Percentiles rank a stretch among this genome's conserved stretches.
phyloP scores from a whole-genome alignment of 2,113 vertebrate species.

The Sminthopsis crassicaudata region DNA sequence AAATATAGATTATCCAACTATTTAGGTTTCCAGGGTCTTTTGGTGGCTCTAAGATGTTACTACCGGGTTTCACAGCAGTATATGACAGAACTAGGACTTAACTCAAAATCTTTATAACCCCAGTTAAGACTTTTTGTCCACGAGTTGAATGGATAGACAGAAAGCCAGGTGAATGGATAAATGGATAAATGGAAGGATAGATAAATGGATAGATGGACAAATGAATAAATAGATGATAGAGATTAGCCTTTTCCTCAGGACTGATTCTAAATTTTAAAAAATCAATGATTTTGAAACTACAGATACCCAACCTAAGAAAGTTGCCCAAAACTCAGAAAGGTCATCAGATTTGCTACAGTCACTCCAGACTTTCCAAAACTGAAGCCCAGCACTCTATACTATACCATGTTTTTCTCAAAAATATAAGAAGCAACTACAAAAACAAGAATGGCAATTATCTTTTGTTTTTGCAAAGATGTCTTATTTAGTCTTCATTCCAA shows the following conservation, averaged over 20 bases:
- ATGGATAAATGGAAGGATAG: background rate
- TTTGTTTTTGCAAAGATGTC: constrained; percentile 1
- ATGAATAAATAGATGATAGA: background rate
- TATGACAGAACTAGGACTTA: background rate
- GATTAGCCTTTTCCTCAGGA: constrained; percentile 36
- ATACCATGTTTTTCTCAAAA: background rate
- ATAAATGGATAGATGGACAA: background rate
- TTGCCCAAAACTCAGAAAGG: background rate
- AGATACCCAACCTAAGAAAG: background rate
- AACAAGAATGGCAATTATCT: background rate
- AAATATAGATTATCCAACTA: background rate
- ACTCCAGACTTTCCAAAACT: background rate
- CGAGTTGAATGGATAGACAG: background rate
- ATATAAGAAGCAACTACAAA: background rate
- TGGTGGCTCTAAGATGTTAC: background rate
- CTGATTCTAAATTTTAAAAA: constrained; percentile 22
- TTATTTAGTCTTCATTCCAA: constrained; percentile 5
- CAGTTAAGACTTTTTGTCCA: background rate
- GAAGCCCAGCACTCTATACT: background rate
- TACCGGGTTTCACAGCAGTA: background rate
- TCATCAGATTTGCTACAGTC: background rate
- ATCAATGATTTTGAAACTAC: background rate
- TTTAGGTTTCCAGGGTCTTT: background rate
- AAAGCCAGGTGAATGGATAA: background rate
- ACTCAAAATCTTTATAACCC: background rate